phyloP scores from a whole-genome alignment of 2,113 vertebrate genomes.

The Lamprotornis superbus region DNA sequence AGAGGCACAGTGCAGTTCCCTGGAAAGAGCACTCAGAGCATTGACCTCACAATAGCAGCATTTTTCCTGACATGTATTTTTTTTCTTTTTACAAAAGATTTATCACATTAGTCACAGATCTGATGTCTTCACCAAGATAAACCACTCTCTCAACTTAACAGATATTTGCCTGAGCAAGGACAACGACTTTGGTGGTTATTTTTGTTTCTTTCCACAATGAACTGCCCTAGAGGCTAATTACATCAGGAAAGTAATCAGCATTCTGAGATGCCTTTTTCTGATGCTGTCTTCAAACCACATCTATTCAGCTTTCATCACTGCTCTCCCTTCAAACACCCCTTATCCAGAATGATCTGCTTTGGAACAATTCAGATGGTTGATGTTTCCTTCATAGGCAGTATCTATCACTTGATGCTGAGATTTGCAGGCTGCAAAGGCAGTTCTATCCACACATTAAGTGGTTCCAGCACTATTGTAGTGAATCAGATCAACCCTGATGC shows the following conservation, averaged over 20 bases:
- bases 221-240: neutral
- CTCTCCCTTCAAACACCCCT: neutral
- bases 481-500: neutral
- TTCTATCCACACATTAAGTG: neutral
- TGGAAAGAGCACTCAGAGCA: neutral
- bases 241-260: neutral
- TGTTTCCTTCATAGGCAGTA: neutral
- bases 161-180: neutral
- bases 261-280: neutral
- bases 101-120: neutral
- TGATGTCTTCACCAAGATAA: neutral
- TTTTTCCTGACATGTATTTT: neutral
- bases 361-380: neutral
- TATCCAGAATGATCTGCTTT: neutral
- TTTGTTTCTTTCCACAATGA: neutral
- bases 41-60: neutral
- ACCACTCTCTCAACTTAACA: neutral
- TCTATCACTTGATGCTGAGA: neutral
- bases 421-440: neutral
- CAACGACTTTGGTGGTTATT: neutral
- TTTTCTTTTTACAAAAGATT: neutral
- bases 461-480: accelerated
- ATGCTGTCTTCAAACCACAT: neutral
- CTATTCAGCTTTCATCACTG: neutral
- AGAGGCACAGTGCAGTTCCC: neutral